These are phyloP conservation scores for Dendrocopos noguchii DNA, from an alignment of 2,113 vertebrate species.

Conservation along the genomic window DNA sequence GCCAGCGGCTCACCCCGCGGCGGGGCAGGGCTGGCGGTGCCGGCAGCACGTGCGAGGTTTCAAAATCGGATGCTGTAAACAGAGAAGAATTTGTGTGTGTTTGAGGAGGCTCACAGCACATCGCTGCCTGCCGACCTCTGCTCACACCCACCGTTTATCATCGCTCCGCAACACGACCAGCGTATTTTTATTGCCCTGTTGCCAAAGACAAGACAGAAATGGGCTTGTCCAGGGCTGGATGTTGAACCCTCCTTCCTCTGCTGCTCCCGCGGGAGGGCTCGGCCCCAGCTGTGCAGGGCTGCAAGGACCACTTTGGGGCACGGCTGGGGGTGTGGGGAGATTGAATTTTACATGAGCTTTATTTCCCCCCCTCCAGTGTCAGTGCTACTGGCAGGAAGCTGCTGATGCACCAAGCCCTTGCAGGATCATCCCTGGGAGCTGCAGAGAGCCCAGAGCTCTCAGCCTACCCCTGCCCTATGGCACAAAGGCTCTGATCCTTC, in stretches of 20 bases:
- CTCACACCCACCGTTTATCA: constrained; percentile 5
- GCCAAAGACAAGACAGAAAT: constrained; percentile 33
- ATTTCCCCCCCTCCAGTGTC: background rate
- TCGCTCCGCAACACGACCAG: accelerated
- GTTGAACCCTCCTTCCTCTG: background rate
- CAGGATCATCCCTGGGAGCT: background rate
- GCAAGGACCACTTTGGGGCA: background rate
- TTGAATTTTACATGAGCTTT: background rate
- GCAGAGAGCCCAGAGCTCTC: background rate
- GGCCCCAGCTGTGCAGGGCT: background rate
- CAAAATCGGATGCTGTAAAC: constrained; percentile 16
- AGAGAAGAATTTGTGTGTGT: constrained; percentile 8
- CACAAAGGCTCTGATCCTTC: accelerated
- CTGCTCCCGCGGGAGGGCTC: accelerated
- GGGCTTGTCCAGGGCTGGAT: background rate
- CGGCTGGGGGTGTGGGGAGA: background rate
- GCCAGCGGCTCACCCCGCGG: accelerated
- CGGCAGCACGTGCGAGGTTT: constrained; percentile 8
- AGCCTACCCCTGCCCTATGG: background rate
- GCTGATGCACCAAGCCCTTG: background rate
- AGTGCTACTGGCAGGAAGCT: background rate
- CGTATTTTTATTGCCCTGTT: background rate
- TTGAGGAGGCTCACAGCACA: background rate
- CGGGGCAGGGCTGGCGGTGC: background rate
- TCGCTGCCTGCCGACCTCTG: constrained; percentile 24